phyloP scores from a whole-genome alignment of 53 echinoderm and acorn worm genomes.

The Stichopus horrens region DNA sequence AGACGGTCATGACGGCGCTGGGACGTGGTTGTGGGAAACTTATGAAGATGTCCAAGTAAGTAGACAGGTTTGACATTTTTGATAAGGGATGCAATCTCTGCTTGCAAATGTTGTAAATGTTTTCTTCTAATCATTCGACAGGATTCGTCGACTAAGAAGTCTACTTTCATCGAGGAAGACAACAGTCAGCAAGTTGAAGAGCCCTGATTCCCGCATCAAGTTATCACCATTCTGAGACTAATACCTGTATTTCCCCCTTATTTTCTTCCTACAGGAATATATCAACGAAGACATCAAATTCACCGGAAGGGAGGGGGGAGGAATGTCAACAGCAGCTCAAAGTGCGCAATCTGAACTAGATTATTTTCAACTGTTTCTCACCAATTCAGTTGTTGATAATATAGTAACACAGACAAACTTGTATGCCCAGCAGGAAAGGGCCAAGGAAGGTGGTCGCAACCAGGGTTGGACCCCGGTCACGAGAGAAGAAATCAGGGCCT shows the following conservation, averaged over 20 bases:
- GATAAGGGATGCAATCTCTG: background rate
- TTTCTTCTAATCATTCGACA: background rate
- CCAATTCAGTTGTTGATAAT: background rate
- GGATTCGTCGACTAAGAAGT: background rate
- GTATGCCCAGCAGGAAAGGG: constrained; percentile 32
- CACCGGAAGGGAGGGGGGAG: background rate
- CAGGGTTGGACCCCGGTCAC: constrained; percentile 13
- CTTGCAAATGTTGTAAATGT: background rate
- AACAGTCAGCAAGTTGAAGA: too few relatives aligned
- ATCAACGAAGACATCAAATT: constrained; percentile 8
- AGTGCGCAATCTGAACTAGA: constrained; percentile 28
- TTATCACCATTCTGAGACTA: background rate
- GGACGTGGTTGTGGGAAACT: background rate
- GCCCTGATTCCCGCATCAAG: background rate
- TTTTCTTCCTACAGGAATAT: background rate
- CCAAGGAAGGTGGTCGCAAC: constrained; percentile 22
- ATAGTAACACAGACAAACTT: constrained; percentile 23
- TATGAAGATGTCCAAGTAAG: background rate
- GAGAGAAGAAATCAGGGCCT: constrained; percentile 32
- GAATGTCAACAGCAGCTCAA: constrained; percentile 3
- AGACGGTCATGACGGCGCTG: background rate
- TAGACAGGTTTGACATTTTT: background rate
- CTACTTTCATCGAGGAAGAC: too few relatives aligned
- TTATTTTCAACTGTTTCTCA: constrained; percentile 33
- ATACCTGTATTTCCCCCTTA: background rate